Conservation (phyloP, 2,113 vertebrate species). For the Tenebrosternarchus preto region DNA sequence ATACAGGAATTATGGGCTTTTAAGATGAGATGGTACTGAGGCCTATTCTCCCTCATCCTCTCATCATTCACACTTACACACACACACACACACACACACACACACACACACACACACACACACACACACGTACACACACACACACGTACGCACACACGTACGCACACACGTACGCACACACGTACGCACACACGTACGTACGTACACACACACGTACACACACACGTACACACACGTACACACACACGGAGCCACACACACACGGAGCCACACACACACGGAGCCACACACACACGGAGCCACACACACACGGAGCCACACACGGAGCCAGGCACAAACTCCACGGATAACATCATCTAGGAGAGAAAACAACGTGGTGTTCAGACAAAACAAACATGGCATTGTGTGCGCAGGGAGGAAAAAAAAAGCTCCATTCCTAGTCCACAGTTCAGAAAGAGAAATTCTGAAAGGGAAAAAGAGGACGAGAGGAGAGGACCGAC, state of each 20-base stretch:
- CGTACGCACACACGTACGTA: slow-evolving; percentile 54
- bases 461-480: slow-evolving; percentile 13
- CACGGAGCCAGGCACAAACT: slow-evolving; percentile 42
- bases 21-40: neutral
- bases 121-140: slow-evolving; percentile 29
- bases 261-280: slow-evolving; percentile 36
- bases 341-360: slow-evolving; percentile 60
- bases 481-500: slow-evolving; percentile 24
- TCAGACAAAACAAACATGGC: slow-evolving; percentile 61
- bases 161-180: too few species aligned
- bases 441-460: slow-evolving; percentile 36
- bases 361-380: slow-evolving; percentile 59
- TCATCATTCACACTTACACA: too few species aligned
- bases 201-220: slow-evolving; percentile 51
- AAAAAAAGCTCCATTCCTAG: slow-evolving; percentile 54
- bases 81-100: slow-evolving; percentile 49
- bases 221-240: slow-evolving; percentile 34
- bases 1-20: neutral
- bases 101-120: too few species aligned
- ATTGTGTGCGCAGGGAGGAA: slow-evolving; percentile 63
- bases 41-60: neutral
- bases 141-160: slow-evolving; percentile 47
- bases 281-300: slow-evolving; percentile 35
- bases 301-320: slow-evolving; percentile 42
- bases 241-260: slow-evolving; percentile 41